Base-by-base conservation (phyloP, 2,797 vertebrate genomes). In the Garrulus glandarius region DNA sequence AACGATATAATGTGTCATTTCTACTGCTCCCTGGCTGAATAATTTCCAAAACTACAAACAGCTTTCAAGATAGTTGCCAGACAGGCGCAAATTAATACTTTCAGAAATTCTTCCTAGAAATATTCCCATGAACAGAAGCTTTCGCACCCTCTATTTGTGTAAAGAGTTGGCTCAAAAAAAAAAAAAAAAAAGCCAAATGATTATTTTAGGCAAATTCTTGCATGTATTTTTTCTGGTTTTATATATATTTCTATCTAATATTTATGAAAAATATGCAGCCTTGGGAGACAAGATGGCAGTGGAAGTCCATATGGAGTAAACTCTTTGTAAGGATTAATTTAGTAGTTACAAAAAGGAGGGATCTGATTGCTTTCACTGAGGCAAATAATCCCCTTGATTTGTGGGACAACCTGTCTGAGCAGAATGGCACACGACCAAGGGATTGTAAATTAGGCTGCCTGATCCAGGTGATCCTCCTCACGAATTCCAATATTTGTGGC, bases 31-130 rank as follows among this genome's bases (percentile, higher is more conserved):
- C 95, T 78, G 89, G 95, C 57, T 96, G 94, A 96, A 92, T 83
- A 85, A 95, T 83, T 93, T 95, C 93, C 93, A 94, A 96, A 92
- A 91, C 91, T 95, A 93, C 86, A 96, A 92, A 94, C 91, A 94
- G 93, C 92, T 95, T 94, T 95, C 92, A 89, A 87, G 71, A 91
- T 81, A 91, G 87, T 92, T 95, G 92, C 95, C 91, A 96, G 93
- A 93, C 91, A 94, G 95, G 36, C 41, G 9, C 91, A 95, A 96
- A 96, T 91, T 81, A 91, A 94, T 87, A 89, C 87, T 89, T 94
- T 77, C 87, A 96, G 89, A 95, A 93, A 78, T 84, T 83, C 76
- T 93, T 95, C 89, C 92, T 72, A 84, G 50, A 93, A 96, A 93
- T 56, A 46, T 92, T 84, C 69, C 72, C 72, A 88, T 27, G 64